These are phyloP conservation scores for Amiota minor DNA, from an alignment of 2,888 invertebrate genomes.

Conservation along the genomic window DNA sequence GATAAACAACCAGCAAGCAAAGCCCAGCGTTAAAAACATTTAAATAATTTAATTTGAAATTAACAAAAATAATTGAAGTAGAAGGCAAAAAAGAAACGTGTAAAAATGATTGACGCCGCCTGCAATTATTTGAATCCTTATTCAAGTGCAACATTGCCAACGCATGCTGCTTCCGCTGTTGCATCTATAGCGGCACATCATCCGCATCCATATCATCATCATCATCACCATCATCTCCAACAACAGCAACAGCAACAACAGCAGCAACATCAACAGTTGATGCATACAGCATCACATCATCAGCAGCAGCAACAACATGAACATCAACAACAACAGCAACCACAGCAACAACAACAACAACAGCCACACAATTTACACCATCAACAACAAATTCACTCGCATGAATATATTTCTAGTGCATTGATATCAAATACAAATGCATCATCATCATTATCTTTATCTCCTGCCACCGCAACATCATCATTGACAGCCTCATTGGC, in stretches of 20 bases:
- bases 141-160: conserved; percentile 42
- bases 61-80: conserved; percentile 10
- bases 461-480: conserved; percentile 33
- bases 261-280: conserved; percentile 41
- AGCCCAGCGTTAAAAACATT: conserved; percentile 11
- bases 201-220: conserved; percentile 35
- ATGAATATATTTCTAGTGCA: conserved; percentile 48
- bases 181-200: conserved; percentile 22
- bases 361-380: conserved; percentile 35
- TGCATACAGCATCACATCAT: conserved; percentile 37
- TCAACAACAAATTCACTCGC: conserved; percentile 37
- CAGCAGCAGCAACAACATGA: conserved; percentile 38
- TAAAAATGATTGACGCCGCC: conserved; percentile 69
- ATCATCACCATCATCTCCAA: conserved; percentile 39
- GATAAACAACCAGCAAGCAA: conserved; percentile 23
- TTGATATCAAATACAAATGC: conserved; percentile 45
- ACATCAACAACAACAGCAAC: conserved; percentile 44
- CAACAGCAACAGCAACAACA: conserved; percentile 46
- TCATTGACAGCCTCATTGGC: conserved; percentile 31
- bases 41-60: conserved; percentile 17
- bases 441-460: conserved; percentile 12
- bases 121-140: conserved; percentile 71
- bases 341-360: conserved; percentile 40
- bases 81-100: conserved; percentile 27
- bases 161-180: background rate